These are phyloP conservation scores for Diacarnus erythraeanus DNA, from an alignment of 37 sponge, comb jelly and placozoan species.

Conservation along the genomic window DNA sequence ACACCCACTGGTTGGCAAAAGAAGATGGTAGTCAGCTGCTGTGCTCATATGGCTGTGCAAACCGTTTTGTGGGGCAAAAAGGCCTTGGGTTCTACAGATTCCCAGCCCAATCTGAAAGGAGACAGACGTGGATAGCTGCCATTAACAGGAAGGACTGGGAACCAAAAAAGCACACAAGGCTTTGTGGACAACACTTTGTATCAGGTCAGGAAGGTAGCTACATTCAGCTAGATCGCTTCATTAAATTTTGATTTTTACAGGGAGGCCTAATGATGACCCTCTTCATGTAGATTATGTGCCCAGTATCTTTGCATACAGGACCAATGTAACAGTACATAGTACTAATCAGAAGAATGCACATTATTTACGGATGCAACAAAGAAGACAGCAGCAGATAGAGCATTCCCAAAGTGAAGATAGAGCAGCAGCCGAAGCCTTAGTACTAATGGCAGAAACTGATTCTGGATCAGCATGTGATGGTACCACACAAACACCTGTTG, in stretches of 20 bases:
- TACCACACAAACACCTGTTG: neutral
- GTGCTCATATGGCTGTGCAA: conserved; percentile 8
- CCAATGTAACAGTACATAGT: neutral
- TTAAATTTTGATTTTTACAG: neutral
- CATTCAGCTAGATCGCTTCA: neutral
- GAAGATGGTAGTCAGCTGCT: neutral
- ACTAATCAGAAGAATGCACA: neutral
- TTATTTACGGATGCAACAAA: neutral
- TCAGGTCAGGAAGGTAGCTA: neutral
- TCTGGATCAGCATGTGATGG: neutral
- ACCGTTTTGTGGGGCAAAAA: neutral
- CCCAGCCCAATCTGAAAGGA: neutral
- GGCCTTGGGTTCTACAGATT: conserved; percentile 2
- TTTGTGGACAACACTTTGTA: neutral
- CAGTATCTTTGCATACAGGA: neutral
- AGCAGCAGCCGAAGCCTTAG: neutral
- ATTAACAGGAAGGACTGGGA: too few species aligned
- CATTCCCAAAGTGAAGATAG: neutral
- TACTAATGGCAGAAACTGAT: neutral
- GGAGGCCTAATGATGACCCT: neutral
- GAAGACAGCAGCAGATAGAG: neutral
- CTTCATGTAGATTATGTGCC: neutral
- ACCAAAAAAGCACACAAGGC: neutral
- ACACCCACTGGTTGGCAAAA: conserved; percentile 8
- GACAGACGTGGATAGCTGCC: neutral